phyloP scores from a whole-genome alignment of 2,888 invertebrate genomes.

The Eupithecia inturbata region DNA sequence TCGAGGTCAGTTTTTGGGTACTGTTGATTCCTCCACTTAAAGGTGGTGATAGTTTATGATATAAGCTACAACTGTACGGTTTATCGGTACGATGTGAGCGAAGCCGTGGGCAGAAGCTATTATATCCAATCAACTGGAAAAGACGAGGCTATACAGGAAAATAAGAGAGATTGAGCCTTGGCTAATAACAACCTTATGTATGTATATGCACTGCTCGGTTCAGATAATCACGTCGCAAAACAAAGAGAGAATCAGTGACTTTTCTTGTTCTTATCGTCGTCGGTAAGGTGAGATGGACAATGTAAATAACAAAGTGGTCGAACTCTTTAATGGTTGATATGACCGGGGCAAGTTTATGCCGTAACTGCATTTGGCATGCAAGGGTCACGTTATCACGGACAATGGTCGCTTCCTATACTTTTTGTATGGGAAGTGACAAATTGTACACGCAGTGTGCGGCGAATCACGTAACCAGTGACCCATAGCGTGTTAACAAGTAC shows the following conservation, averaged over 20 bases:
- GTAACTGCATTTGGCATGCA: slow-evolving; percentile 1
- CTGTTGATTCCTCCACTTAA: background rate
- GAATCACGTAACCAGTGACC: background rate
- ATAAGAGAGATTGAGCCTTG: background rate
- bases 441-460: background rate
- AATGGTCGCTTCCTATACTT: background rate
- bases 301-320: background rate
- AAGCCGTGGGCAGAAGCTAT: background rate
- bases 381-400: background rate
- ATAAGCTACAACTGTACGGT: background rate
- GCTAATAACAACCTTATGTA: background rate
- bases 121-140: background rate
- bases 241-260: background rate
- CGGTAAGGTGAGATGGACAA: background rate
- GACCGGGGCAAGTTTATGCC: background rate
- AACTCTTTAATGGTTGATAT: background rate
- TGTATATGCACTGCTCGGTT: background rate
- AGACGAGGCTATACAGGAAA: background rate
- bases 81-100: background rate
- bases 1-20: background rate
- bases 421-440: background rate
- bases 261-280: background rate
- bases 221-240: background rate
- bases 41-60: background rate
- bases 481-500: background rate